phyloP scores from a whole-genome alignment of 2,888 invertebrate species.

The Pasiphila rectangulata region DNA sequence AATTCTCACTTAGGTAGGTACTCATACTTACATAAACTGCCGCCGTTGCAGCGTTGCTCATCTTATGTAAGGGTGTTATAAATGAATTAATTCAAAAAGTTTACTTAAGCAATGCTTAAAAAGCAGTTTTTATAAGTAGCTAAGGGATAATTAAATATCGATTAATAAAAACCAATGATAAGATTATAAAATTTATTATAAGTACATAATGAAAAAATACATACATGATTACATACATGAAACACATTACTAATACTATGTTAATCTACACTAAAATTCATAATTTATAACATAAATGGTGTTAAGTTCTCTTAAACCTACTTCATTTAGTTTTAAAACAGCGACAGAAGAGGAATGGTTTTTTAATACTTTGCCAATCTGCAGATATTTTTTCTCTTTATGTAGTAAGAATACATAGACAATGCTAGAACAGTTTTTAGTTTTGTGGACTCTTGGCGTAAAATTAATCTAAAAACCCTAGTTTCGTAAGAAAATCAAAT shows the following conservation, averaged over 20 bases:
- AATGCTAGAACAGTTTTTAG: background rate
- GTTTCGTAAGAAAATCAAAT: background rate
- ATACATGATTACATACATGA: constrained; percentile 64
- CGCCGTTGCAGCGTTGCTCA: no score
- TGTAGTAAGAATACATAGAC: background rate
- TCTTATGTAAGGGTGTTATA: no score
- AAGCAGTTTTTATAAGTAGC: no score
- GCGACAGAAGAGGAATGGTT: constrained; percentile 45
- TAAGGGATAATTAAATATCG: background rate
- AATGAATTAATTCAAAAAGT: no score
- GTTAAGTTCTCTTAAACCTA: constrained; percentile 43
- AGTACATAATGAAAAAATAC: constrained; percentile 60
- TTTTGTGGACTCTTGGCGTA: background rate
- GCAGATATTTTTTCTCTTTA: background rate
- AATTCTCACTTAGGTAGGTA: no score
- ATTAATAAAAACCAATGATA: constrained; percentile 27
- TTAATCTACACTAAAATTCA: constrained; percentile 50
- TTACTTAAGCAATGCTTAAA: no score
- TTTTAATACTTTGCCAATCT: constrained; percentile 37
- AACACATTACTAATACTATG: constrained; percentile 45
- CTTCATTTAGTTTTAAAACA: constrained; percentile 43
- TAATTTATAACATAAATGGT: constrained; percentile 34
- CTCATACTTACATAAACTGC: no score
- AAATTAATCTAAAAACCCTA: background rate
- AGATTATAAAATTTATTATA: constrained; percentile 45